A percentile compares a stretch with the other conserved stretches of the same genome.
phyloP scores from a whole-genome alignment of 2,888 invertebrate genomes.

The Orthosia gothica region DNA sequence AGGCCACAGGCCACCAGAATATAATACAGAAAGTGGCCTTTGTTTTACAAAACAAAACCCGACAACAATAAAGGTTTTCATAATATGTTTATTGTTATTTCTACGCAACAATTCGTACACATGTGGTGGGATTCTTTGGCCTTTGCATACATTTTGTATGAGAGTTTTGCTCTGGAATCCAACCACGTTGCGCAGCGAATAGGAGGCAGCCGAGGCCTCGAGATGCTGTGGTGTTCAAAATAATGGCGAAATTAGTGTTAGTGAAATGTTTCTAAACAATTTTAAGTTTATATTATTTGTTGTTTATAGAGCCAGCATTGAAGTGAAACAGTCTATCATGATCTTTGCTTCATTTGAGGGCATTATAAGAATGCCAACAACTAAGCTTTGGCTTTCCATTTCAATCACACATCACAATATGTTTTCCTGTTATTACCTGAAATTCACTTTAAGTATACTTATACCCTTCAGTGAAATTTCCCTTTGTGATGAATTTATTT shows the following conservation, averaged over 20 bases:
- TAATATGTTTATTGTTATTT: too few species aligned
- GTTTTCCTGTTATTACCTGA: background rate
- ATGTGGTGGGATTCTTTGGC: too few species aligned
- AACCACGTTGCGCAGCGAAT: constrained; percentile 35
- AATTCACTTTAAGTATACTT: too few species aligned
- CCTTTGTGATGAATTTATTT: background rate
- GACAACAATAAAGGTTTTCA: too few species aligned
- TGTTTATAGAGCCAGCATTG: background rate
- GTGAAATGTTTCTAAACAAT: constrained; percentile 24
- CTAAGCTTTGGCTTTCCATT: too few species aligned
- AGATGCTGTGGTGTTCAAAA: constrained; percentile 23
- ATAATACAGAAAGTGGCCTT: constrained; percentile 14
- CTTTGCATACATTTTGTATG: constrained; percentile 34
- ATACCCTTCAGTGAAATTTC: background rate
- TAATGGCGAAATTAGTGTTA: constrained; percentile 30
- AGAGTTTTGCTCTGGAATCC: constrained; percentile 53
- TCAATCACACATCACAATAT: background rate
- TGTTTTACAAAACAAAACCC: too few species aligned
- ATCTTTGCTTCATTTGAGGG: too few species aligned
- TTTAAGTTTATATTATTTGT: constrained; percentile 9
- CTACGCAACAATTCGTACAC: too few species aligned
- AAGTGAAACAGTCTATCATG: too few species aligned
- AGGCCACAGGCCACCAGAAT: constrained; percentile 52
- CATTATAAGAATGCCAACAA: too few species aligned
- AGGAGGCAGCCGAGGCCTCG: constrained; percentile 8